These are phyloP conservation scores for Coptodon bakossiorum DNA, from an alignment of 2,113 vertebrate species.

Conservation along the genomic window DNA sequence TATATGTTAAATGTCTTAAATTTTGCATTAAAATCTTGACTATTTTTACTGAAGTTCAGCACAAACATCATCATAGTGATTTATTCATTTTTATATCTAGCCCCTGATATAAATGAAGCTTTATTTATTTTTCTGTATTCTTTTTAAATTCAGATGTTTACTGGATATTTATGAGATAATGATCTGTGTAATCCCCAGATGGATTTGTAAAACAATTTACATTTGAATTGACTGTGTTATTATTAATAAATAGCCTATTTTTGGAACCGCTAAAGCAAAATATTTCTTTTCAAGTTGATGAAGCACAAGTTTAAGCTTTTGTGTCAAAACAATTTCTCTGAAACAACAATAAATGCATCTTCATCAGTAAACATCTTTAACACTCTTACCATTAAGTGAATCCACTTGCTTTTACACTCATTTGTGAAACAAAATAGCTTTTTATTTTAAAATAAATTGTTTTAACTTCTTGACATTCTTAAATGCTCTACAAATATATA, in stretches of 20 bases:
- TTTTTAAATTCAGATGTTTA: background rate
- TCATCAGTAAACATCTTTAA: background rate
- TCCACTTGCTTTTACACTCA: background rate
- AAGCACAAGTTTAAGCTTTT: background rate
- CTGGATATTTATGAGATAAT: background rate
- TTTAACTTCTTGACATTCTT: background rate
- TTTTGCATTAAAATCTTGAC: background rate
- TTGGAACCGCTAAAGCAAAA: background rate
- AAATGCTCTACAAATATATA: background rate
- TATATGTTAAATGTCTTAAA: background rate
- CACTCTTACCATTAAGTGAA: background rate
- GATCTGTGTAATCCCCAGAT: background rate
- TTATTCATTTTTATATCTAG: background rate
- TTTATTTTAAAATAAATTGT: background rate
- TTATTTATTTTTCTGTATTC: background rate
- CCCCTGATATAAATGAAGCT: fast-evolving
- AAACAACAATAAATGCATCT: background rate
- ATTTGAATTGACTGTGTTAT: background rate
- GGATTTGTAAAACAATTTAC: background rate
- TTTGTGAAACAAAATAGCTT: fast-evolving
- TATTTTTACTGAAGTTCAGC: background rate
- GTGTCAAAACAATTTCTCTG: background rate
- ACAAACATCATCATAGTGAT: background rate
- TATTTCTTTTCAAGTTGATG: fast-evolving
- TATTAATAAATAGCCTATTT: background rate